phyloP scores from a whole-genome alignment of 2,888 invertebrate genomes.

The Troides oblongomaculatus region DNA sequence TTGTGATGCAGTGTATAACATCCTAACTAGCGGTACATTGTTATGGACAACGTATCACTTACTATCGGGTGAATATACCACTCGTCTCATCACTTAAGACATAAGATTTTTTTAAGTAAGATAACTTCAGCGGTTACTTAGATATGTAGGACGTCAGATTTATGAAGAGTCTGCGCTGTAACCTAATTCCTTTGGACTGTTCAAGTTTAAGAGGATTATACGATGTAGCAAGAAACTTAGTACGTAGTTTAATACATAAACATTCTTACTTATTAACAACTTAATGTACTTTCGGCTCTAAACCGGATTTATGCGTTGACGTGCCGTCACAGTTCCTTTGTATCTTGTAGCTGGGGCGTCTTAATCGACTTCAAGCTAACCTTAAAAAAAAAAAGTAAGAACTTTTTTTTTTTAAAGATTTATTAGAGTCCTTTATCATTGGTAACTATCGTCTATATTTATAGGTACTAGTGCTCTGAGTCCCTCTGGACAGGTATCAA shows the following conservation, averaged over 20 bases:
- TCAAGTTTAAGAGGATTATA: conserved; percentile 1
- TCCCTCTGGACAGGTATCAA: no score
- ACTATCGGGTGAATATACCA: no score
- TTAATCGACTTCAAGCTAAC: neutral
- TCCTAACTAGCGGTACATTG: no score
- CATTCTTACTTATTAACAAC: neutral
- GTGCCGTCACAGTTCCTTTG: neutral
- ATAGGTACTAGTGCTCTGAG: no score
- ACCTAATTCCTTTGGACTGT: neutral
- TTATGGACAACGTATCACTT: no score
- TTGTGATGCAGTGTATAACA: no score
- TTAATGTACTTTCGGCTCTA: neutral
- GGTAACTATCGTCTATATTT: no score
- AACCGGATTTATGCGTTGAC: neutral
- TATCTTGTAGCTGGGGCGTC: neutral
- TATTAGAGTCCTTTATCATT: no score
- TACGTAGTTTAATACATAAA: conserved; percentile 1
- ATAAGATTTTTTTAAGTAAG: neutral
- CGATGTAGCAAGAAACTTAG: neutral
- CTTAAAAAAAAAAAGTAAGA: no score
- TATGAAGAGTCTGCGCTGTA: conserved; percentile 1
- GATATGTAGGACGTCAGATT: neutral
- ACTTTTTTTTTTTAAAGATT: no score
- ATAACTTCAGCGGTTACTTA: neutral
- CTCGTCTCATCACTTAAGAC: neutral